These are phyloP conservation scores for Stratiolaelaps scimitus DNA, from an alignment of 1,140 invertebrate species.

Conservation along the genomic window DNA sequence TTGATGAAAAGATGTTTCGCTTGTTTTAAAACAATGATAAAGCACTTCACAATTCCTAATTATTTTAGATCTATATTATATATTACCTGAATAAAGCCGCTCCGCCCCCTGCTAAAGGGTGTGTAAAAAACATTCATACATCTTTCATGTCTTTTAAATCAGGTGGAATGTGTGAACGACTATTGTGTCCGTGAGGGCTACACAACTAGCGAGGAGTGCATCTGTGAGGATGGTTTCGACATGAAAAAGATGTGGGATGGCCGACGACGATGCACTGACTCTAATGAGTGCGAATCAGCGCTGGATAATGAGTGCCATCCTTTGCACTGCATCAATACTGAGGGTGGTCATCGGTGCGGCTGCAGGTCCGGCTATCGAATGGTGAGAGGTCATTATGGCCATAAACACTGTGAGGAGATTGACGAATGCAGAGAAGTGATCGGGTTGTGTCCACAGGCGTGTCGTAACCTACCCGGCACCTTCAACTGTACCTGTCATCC, in stretches of 20 bases:
- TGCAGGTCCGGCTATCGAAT: conserved; percentile 5
- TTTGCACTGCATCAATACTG: conserved; percentile 15
- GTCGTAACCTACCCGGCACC: conserved; percentile 9
- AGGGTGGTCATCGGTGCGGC: conserved; percentile 13
- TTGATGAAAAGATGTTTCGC: too few species aligned
- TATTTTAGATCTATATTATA: too few species aligned
- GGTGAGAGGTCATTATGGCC: neutral
- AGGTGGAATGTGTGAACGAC: conserved; percentile 2
- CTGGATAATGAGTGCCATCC: neutral
- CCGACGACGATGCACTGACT: neutral
- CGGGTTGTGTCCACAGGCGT: conserved; percentile 1
- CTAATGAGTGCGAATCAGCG: neutral
- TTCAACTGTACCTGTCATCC: conserved; percentile 24
- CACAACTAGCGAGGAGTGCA: neutral
- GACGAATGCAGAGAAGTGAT: conserved; percentile 22
- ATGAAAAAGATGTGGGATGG: conserved; percentile 12
- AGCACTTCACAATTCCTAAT: too few species aligned
- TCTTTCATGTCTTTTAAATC: neutral
- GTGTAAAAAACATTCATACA: neutral
- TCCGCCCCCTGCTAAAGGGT: too few species aligned
- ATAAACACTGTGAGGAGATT: conserved; percentile 18
- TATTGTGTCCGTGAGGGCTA: conserved; percentile 8
- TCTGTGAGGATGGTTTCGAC: neutral
- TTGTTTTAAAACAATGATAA: too few species aligned
- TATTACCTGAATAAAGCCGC: too few species aligned